These are phyloP conservation scores for Phymanthus crucifer DNA, from an alignment of 92 coral and sea anemone genomes.

Conservation along the genomic window DNA sequence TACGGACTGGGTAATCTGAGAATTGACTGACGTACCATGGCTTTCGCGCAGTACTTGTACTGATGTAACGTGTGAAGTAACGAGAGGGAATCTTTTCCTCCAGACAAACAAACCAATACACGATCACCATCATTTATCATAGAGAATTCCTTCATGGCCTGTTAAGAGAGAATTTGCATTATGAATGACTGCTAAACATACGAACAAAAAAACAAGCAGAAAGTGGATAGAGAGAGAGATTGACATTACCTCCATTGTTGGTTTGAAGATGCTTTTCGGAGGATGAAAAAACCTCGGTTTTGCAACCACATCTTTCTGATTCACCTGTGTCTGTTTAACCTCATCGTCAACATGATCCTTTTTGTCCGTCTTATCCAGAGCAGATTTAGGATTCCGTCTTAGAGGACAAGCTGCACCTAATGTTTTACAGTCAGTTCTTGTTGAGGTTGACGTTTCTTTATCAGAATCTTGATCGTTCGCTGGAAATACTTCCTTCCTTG, in stretches of 20 bases:
- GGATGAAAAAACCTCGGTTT: slow-evolving; percentile 87
- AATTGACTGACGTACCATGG: slow-evolving; percentile 61
- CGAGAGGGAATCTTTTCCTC: slow-evolving; percentile 95
- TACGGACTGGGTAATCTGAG: too few relatives aligned
- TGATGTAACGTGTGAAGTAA: slow-evolving; percentile 89
- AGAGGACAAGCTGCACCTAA: slow-evolving; percentile 26
- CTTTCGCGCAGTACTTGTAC: slow-evolving; percentile 78
- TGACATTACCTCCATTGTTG: slow-evolving; percentile 67
- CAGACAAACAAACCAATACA: slow-evolving; percentile 90
- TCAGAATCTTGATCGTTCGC: neutral
- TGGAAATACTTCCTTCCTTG: neutral
- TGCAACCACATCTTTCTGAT: slow-evolving; percentile 8
- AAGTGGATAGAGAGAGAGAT: neutral
- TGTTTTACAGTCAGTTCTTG: slow-evolving; percentile 7
- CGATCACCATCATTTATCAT: slow-evolving; percentile 93
- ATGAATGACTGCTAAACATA: too few relatives aligned
- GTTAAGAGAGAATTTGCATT: neutral
- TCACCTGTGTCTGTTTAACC: neutral
- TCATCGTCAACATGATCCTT: neutral
- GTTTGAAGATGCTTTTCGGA: slow-evolving; percentile 88
- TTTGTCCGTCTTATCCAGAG: neutral
- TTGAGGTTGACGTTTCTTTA: neutral
- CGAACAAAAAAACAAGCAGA: neutral
- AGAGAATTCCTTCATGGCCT: slow-evolving; percentile 93
- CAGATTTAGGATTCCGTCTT: neutral